phyloP scores from a whole-genome alignment of 2,113 vertebrate species.

The Rhinopomastus cyanomelas region DNA sequence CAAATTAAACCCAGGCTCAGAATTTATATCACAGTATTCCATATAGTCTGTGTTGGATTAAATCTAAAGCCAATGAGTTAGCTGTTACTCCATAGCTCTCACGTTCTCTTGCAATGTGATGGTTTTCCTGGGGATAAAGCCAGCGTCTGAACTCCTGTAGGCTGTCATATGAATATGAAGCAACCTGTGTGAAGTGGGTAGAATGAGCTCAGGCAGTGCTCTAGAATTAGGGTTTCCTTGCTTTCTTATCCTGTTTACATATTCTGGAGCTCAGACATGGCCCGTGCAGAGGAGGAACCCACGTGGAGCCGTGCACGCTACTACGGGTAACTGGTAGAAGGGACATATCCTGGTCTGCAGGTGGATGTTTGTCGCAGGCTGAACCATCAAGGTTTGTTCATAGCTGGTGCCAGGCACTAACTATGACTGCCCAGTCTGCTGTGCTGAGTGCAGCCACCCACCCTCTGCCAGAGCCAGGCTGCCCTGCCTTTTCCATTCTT shows the following conservation, averaged over 20 bases:
- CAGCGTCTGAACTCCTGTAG: background rate
- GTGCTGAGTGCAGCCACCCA: fast-evolving
- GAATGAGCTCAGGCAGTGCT: background rate
- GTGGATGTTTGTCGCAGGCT: fast-evolving
- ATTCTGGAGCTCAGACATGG: background rate
- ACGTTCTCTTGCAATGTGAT: background rate
- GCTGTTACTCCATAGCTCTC: background rate
- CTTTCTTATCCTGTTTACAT: background rate
- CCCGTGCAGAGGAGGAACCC: background rate
- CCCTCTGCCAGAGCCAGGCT: background rate
- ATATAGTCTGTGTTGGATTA: background rate
- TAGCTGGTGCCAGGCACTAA: fast-evolving
- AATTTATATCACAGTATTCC: background rate
- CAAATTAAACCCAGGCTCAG: background rate
- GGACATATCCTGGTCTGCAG: fast-evolving
- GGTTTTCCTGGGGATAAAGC: background rate
- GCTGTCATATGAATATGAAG: fast-evolving
- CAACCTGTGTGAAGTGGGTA: background rate
- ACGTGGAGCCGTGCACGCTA: fast-evolving
- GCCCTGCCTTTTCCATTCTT: background rate
- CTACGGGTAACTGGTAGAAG: background rate
- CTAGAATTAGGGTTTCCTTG: background rate
- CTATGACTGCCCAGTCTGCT: fast-evolving
- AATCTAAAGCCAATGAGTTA: background rate
- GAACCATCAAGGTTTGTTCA: background rate